Evolutionary conservation across 2,797 vertebrate genomes (phyloP), one percentile per base, ranked within the genome.

Genomic region (Pseudomugil gertrudae): DNA sequence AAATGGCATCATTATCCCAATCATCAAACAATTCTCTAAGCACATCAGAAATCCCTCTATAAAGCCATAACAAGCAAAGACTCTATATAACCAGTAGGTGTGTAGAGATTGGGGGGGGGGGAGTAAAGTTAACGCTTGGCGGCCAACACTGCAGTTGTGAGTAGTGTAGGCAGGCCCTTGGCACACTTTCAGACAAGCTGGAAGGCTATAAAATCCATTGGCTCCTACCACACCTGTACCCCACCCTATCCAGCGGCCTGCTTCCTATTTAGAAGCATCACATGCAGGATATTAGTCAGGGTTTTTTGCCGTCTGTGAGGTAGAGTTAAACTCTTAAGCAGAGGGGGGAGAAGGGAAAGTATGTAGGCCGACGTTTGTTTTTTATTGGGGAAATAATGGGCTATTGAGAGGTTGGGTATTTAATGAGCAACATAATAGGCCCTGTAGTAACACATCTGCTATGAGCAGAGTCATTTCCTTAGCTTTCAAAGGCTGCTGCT

Each of bases 301-400:
- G 66, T 56, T 92, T 93, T 93, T 90, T 70, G 83, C 87, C 89
- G 78, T 89, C 91, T 91, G 89, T 92, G 88, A 93, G 91, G 92
- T 92, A 91, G 79, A 85, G 81, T 81, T 72, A 86, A 86, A 90
- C 91, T 93, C 88, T 87, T 86, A 93, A 89, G 87, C 81, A 30
- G 72, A 83, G 83, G 81, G 58, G 83, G 78, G 74, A 65, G 83
- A 80, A 72, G 79, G 84, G 81, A 89, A 88, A 89, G 90, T 90
- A 92, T 88, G 86, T 85, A 80, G 84, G 89, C 87, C 81, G 86
- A 83, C 84, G 83, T 90, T 92, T 90, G 85, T 90, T 92, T 94
- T 94, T 94, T 94, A 93, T 94, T 93, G 91, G 89, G 90, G 91
- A 93, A 94, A 94, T 94, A 94, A 94, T 94, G 92, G 92, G 88